Conservation (phyloP, 64 coral and sea anemone genomes). For the Porites australiensis region DNA sequence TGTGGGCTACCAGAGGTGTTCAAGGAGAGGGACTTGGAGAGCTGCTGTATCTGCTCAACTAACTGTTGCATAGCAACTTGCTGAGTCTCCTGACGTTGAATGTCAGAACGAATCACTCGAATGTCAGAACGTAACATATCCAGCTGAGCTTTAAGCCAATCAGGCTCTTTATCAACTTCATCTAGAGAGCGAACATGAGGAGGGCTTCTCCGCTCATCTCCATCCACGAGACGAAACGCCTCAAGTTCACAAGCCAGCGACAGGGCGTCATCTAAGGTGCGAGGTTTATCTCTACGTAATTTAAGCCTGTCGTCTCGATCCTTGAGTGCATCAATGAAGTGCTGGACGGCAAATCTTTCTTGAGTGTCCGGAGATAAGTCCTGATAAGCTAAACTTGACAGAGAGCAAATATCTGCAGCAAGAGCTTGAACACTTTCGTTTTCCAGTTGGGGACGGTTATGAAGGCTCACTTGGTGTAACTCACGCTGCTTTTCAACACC, state of each 20-base stretch:
- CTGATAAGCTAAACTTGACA: conserved; percentile 53
- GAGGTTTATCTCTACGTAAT: conserved; percentile 51
- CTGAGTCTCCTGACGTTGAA: neutral
- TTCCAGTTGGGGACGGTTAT: conserved; percentile 52
- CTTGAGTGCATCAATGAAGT: conserved; percentile 54
- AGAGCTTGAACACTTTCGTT: conserved; percentile 56
- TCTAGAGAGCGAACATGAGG: neutral
- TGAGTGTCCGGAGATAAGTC: conserved; percentile 34
- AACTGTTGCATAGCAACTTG: neutral
- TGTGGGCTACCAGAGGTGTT: conserved; percentile 8
- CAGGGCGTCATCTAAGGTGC: conserved; percentile 33
- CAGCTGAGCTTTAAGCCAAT: conserved; percentile 15
- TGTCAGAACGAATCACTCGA: no score
- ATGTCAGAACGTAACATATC: conserved; percentile 6
- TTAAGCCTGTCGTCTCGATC: conserved; percentile 40
- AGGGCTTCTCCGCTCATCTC: neutral
- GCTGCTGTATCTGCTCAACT: conserved; percentile 29
- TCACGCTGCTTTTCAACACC: conserved; percentile 68
- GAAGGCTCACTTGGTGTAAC: conserved; percentile 69
- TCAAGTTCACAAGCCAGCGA: conserved; percentile 45
- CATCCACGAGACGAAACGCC: conserved; percentile 16
- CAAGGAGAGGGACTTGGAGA: conserved; percentile 4
- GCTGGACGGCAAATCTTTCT: conserved; percentile 69
- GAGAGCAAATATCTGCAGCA: conserved; percentile 55
- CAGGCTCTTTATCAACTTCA: neutral